Evolutionary conservation across 2,797 vertebrate species (phyloP).

Genomic region (Holocentrus rufus): DNA sequence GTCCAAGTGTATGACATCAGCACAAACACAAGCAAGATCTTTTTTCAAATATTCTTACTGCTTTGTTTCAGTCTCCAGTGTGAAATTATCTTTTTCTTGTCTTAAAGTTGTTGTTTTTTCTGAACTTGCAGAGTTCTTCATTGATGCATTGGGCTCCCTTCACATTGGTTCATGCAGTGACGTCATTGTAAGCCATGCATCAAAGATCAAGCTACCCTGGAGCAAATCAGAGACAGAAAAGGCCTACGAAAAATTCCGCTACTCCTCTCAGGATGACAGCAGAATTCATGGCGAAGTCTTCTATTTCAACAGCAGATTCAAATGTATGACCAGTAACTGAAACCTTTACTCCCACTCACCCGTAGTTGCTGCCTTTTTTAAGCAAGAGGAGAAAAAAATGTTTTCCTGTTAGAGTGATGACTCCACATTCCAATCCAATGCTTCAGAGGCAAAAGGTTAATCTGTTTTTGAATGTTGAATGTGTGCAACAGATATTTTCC

Average conservation of each 20-base stretch:
- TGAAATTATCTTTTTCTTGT: background rate
- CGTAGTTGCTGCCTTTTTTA: background rate
- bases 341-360: background rate
- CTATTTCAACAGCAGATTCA: conserved; percentile 91
- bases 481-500: background rate
- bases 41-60: too few relatives aligned
- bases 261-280: conserved; percentile 55
- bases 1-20: conserved; percentile 36
- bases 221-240: conserved; percentile 77
- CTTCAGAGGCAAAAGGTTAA: too few relatives aligned
- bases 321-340: conserved; percentile 86
- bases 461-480: background rate
- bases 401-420: too few relatives aligned
- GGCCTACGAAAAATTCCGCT: conserved; percentile 86
- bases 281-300: conserved; percentile 73
- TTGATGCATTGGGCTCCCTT: conserved; percentile 88
- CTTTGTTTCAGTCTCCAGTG: background rate
- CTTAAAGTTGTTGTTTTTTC: background rate
- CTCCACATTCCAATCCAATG: too few relatives aligned
- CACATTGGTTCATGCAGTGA: conserved; percentile 91
- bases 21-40: too few relatives aligned
- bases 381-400: background rate
- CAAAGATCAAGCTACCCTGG: conserved; percentile 86
- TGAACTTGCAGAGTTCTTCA: conserved; percentile 87
- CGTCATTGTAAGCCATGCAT: conserved; percentile 86